Percentiles rank a stretch among this genome's conserved stretches.
phyloP scores from a whole-genome alignment of 2,888 invertebrate genomes.

The Incurvaria masculella region DNA sequence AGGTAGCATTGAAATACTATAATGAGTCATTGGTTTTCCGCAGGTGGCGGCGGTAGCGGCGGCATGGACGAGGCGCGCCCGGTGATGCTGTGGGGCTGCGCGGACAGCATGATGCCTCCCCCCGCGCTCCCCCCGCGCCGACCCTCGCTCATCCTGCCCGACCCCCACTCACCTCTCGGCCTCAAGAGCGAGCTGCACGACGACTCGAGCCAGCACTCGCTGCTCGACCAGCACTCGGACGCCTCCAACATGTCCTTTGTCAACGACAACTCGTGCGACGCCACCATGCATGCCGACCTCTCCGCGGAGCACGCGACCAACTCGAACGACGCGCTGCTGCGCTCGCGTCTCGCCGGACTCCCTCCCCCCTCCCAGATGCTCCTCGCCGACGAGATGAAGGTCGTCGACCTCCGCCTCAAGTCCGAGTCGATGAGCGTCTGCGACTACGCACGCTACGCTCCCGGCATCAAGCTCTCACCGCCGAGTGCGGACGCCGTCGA shows the following conservation, averaged over 20 bases:
- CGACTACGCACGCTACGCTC: conserved; percentile 25
- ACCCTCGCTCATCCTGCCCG: conserved; percentile 58
- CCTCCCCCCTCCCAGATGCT: conserved; percentile 4
- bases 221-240: conserved; percentile 34
- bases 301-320: conserved; percentile 10
- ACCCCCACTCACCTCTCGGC: conserved; percentile 53
- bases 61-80: conserved; percentile 31
- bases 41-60: neutral
- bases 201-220: conserved; percentile 68
- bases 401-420: conserved; percentile 70
- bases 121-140: conserved; percentile 63
- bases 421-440: conserved; percentile 46
- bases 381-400: conserved; percentile 43
- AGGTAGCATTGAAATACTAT: too few species aligned
- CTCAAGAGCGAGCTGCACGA: conserved; percentile 67
- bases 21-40: too few species aligned
- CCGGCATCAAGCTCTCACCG: conserved; percentile 20
- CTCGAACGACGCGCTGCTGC: neutral
- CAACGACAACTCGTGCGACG: conserved; percentile 27
- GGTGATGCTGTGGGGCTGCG: conserved; percentile 33
- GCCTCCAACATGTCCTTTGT: conserved; percentile 19
- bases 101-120: conserved; percentile 63
- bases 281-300: conserved; percentile 23
- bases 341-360: neutral
- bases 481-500: conserved; percentile 32